Conservation (phyloP, 1,140 invertebrate genomes). For the Drosophila nigrodunni region DNA sequence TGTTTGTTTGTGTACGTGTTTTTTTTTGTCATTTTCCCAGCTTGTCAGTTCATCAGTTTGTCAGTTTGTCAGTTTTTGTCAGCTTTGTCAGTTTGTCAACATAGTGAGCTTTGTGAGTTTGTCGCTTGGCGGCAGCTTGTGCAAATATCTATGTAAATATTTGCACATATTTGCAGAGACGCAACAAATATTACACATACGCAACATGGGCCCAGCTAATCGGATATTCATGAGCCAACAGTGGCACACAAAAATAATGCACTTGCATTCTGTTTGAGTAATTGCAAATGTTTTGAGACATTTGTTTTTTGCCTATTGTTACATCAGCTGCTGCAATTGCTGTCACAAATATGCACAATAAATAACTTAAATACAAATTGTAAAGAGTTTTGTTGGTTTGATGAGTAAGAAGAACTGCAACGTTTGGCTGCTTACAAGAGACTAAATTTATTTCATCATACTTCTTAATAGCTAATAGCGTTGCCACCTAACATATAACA, state of each 20-base stretch:
- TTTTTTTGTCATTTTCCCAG: neutral
- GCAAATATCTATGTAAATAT: constrained; percentile 58
- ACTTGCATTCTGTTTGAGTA: constrained; percentile 1
- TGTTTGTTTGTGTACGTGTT: neutral
- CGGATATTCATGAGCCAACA: constrained; percentile 15
- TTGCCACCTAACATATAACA: too few relatives aligned
- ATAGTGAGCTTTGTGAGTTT: constrained; percentile 2
- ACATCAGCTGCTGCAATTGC: too few relatives aligned
- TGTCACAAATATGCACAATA: constrained; percentile 2
- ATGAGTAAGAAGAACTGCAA: too few relatives aligned
- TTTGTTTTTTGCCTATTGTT: neutral
- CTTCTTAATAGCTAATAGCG: too few relatives aligned
- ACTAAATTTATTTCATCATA: too few relatives aligned
- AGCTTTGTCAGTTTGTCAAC: neutral
- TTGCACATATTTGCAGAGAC: constrained; percentile 56
- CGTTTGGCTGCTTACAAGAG: too few relatives aligned
- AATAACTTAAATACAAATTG: neutral
- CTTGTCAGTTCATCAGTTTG: neutral
- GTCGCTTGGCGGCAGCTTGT: constrained; percentile 20
- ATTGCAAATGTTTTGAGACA: constrained; percentile 26
- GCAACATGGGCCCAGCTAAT: constrained; percentile 39
- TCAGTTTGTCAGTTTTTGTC: constrained; percentile 1
- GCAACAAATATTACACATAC: constrained; percentile 57
- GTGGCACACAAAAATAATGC: constrained; percentile 3
- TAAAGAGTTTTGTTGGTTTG: constrained; percentile 3